Conservation (phyloP, 2,113 vertebrate genomes). For the Carassius gibelio region DNA sequence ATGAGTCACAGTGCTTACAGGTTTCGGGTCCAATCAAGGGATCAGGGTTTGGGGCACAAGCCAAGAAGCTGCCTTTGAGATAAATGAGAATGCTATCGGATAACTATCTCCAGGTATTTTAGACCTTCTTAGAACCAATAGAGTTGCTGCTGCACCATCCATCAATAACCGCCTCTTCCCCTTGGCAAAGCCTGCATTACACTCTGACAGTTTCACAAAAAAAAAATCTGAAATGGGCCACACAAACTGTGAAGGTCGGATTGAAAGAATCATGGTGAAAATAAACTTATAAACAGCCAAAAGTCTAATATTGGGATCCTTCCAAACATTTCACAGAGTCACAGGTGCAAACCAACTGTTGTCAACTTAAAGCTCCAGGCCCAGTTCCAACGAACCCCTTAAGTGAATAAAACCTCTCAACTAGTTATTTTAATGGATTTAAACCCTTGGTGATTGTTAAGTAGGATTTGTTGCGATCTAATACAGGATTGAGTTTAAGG, state of each 20-base stretch:
- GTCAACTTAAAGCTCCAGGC: neutral
- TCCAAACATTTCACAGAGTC: neutral
- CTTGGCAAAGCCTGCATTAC: neutral
- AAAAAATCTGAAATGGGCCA: conserved; percentile 19
- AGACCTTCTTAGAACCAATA: neutral
- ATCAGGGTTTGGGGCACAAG: too few relatives aligned
- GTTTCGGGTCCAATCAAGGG: too few relatives aligned
- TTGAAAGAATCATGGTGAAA: neutral
- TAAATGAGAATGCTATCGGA: neutral
- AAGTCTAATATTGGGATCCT: neutral
- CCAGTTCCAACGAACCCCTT: neutral
- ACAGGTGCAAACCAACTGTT: neutral
- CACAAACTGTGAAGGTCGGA: conserved; percentile 8
- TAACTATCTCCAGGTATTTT: conserved; percentile 13
- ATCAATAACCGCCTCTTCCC: conserved; percentile 24
- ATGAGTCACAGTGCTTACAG: too few relatives aligned
- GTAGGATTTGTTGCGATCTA: neutral
- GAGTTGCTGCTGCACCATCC: neutral
- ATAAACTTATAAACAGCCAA: neutral
- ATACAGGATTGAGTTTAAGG: neutral
- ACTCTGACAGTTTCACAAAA: conserved; percentile 1
- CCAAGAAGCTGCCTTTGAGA: too few relatives aligned
- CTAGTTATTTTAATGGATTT: neutral
- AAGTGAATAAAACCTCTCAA: neutral
- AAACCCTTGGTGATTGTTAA: neutral